Conservation (phyloP, 2,113 vertebrate species). For the Anser cygnoides region DNA sequence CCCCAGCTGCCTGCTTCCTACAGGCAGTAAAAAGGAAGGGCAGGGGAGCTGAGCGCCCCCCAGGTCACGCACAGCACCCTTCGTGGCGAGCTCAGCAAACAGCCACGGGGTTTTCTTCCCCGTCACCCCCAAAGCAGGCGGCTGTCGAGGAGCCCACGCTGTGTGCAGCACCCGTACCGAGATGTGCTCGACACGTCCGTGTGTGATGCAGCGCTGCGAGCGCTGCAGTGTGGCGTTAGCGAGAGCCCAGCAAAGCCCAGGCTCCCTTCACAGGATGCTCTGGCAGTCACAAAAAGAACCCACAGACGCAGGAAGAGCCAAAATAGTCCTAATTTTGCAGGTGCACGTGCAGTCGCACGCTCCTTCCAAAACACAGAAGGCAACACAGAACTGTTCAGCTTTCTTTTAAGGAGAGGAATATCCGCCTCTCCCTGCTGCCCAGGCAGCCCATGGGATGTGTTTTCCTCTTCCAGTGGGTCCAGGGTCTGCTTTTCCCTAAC, state of each 20-base stretch:
- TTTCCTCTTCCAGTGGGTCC: neutral
- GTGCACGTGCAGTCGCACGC: accelerated
- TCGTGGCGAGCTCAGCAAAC: neutral
- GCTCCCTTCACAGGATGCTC: neutral
- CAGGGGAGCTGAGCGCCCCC: neutral
- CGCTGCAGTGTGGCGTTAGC: accelerated
- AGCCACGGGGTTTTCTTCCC: accelerated
- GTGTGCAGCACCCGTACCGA: accelerated
- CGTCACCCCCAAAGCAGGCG: accelerated
- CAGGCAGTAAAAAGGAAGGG: neutral
- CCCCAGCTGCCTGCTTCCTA: neutral
- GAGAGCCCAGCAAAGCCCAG: neutral
- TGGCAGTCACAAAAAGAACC: neutral
- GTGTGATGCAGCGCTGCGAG: too few relatives aligned
- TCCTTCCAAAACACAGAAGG: neutral
- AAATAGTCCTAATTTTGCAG: neutral
- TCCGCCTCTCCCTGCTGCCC: neutral
- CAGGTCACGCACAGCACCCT: neutral
- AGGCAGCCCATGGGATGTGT: neutral
- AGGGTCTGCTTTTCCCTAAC: neutral
- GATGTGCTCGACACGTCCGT: accelerated
- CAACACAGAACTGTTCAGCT: accelerated
- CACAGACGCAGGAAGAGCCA: neutral
- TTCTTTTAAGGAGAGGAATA: neutral
- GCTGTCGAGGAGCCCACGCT: accelerated